phyloP scores from a whole-genome alignment of 2,113 vertebrate species.

The Tricholaema leucomelas region DNA sequence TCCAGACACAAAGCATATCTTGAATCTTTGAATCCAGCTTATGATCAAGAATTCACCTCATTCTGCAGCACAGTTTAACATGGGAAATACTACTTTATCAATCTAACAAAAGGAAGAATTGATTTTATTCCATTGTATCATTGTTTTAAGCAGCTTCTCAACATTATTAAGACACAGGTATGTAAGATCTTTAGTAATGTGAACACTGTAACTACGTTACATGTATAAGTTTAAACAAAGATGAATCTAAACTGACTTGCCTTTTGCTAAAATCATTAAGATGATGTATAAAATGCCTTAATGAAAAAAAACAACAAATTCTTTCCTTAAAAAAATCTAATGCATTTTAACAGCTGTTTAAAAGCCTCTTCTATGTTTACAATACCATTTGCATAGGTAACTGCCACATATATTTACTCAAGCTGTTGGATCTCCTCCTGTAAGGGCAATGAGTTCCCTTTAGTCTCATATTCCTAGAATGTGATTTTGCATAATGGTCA shows the following conservation, averaged over 20 bases:
- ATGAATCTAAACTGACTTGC: background rate
- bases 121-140: background rate
- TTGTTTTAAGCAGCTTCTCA: constrained; percentile 1
- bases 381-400: background rate
- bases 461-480: background rate
- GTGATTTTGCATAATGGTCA: background rate
- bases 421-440: background rate
- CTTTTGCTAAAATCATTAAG: background rate
- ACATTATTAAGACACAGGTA: constrained; percentile 30
- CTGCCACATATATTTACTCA: background rate
- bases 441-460: background rate
- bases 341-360: constrained; percentile 7
- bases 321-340: background rate
- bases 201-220: background rate
- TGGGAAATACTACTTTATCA: background rate
- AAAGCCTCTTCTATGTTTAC: background rate
- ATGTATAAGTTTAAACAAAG: background rate
- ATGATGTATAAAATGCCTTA: background rate
- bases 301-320: background rate
- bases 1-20: background rate
- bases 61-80: background rate
- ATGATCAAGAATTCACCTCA: background rate
- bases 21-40: background rate
- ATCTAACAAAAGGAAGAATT: background rate
- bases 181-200: constrained; percentile 16